phyloP scores from a whole-genome alignment of 2,888 invertebrate genomes.

The Schizotus pectinicornis region DNA sequence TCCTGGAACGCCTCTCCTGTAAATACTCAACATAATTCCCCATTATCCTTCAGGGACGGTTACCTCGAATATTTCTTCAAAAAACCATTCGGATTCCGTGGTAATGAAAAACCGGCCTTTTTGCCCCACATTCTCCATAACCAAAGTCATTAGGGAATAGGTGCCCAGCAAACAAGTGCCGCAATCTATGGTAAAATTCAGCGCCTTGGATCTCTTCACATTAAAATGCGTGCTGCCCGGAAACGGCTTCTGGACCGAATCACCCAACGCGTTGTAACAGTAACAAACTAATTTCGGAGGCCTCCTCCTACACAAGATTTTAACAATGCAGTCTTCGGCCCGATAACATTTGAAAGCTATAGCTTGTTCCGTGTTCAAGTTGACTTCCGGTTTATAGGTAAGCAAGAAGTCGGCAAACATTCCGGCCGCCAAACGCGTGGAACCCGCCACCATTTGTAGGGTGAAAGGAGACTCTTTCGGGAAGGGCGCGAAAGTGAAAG shows the following conservation, averaged over 20 bases:
- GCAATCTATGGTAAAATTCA: conserved; percentile 57
- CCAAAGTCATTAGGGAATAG: conserved; percentile 42
- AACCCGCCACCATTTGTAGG: conserved; percentile 38
- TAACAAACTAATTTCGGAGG: conserved; percentile 53
- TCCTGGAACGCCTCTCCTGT: conserved; percentile 44
- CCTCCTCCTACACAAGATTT: conserved; percentile 51
- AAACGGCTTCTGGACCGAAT: conserved; percentile 12
- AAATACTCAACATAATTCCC: conserved; percentile 12
- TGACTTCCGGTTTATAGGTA: conserved; percentile 48
- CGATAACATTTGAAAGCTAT: conserved; percentile 48
- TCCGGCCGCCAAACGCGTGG: conserved; percentile 54
- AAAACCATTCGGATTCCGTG: conserved; percentile 58
- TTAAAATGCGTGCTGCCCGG: conserved; percentile 31
- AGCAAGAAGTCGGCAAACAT: conserved; percentile 53
- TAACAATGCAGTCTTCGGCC: conserved; percentile 41
- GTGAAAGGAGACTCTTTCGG: conserved; percentile 48
- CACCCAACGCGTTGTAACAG: conserved; percentile 37
- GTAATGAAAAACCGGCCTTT: conserved; percentile 57
- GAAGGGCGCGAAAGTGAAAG: conserved; percentile 44
- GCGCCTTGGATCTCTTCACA: conserved; percentile 38
- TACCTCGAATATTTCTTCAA: conserved; percentile 51
- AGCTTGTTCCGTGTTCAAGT: conserved; percentile 49
- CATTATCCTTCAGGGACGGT: conserved; percentile 21
- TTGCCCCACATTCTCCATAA: conserved; percentile 55
- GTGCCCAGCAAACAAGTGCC: conserved; percentile 56